Base-by-base conservation (phyloP, 2,888 invertebrate species). In the Thalpophila matura region DNA sequence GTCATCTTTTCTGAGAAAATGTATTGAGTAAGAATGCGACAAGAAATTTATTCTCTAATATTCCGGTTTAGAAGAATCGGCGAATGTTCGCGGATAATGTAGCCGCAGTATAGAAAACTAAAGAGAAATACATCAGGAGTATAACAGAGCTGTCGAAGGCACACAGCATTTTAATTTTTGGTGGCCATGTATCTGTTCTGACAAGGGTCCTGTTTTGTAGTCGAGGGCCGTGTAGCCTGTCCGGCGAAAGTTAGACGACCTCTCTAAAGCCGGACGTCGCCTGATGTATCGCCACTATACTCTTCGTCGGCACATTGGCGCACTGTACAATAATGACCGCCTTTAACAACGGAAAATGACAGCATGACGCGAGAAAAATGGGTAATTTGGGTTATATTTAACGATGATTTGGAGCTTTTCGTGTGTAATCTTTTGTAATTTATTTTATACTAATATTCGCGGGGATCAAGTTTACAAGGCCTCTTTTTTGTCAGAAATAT, bases 131-230 rank as follows among this genome's bases (percentile, higher is more conserved):
- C 26, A 45, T 9, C 22, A 54, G 22, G 49, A 50, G 45, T 64
- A 65, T 71, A 51, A 68, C 42, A 47, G 57, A 69, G 69, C 51
- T 68, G 72, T 61, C 67, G 63, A 78, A 76, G 74, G 76, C 79
- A 78, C 66, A 49, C 62, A 77, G 81, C 74, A 82, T 82, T 77
- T 80, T 79, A 77, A 80, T 79, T 69, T 63, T 65, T 70, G 27
- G 47, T 45, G 65, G 42, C 61, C 56, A 74, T 71, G 68, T 65
- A 65, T 67, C 67, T 64, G 56, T 69, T 63, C 53, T 81, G 81
- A 80, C 74, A 68, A 73, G 80, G 80, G 80, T 79, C 62, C 71
- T 79, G 62, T 74, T 80, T 81, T 74, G 79, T 81, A 80, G 81
- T 81, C 81, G 62, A 63, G 57, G 47, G 57, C 53, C 49, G 74